Conservation (phyloP, 2,113 vertebrate species). For the Notechis scutatus region DNA sequence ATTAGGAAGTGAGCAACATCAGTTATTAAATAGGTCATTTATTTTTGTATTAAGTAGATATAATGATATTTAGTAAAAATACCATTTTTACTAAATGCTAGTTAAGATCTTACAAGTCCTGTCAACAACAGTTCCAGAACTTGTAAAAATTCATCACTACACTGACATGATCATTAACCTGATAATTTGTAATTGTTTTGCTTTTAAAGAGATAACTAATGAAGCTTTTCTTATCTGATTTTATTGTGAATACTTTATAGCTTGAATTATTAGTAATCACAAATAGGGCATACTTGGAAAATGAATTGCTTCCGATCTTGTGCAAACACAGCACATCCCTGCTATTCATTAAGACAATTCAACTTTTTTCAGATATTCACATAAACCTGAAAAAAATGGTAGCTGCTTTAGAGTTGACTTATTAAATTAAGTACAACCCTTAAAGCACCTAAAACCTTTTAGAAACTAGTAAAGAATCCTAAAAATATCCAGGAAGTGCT, state of each 20-base stretch:
- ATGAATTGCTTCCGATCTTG: no score
- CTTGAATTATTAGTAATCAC: no score
- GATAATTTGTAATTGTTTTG: not conserved
- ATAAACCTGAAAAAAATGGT: not conserved
- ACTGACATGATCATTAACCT: not conserved
- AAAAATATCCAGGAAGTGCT: not conserved
- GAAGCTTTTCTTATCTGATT: not conserved
- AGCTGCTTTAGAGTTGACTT: not conserved
- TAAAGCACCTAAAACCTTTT: no score
- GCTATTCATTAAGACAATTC: not conserved
- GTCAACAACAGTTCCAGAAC: not conserved
- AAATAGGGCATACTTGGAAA: no score
- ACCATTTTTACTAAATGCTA: not conserved
- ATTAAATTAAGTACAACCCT: not conserved
- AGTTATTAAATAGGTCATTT: not conserved
- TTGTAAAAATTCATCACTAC: not conserved
- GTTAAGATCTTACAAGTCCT: not conserved
- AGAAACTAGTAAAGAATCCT: not conserved
- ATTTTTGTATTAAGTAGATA: not conserved
- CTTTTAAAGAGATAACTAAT: not conserved
- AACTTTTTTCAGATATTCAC: not conserved
- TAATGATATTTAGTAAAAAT: not conserved
- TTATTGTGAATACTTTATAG: not conserved
- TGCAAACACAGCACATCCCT: not conserved
- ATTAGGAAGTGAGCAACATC: not conserved